Evolutionary conservation across 2,888 invertebrate species (phyloP).

Genomic region (Volucella inanis): DNA sequence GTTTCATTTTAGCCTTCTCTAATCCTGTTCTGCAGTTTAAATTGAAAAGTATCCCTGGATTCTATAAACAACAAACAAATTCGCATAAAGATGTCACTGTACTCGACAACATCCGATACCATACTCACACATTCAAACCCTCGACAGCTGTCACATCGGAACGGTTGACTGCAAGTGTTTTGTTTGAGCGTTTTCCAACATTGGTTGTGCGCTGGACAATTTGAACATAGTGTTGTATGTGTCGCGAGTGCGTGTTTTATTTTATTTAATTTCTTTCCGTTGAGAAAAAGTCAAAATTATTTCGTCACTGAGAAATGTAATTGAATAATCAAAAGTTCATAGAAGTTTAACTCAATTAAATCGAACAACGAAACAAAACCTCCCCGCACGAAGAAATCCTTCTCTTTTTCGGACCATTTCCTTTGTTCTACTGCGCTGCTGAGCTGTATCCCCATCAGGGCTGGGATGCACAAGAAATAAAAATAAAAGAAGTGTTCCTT

Average conservation of each 20-base stretch:
- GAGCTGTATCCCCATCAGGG: conserved; percentile 35
- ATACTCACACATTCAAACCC: not conserved
- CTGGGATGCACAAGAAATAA: conserved; percentile 23
- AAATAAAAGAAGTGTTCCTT: conserved; percentile 11
- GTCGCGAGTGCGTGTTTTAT: conserved; percentile 30
- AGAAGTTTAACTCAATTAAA: conserved; percentile 23
- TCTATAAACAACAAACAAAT: not conserved
- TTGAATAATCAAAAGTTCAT: conserved; percentile 22
- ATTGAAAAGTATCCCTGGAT: not conserved
- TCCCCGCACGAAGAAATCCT: conserved; percentile 6
- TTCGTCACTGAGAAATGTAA: conserved; percentile 42
- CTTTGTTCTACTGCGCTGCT: conserved; percentile 63
- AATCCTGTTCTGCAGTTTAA: no score
- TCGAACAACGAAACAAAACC: conserved; percentile 32
- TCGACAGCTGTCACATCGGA: conserved; percentile 48
- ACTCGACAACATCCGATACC: not conserved
- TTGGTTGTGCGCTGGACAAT: conserved; percentile 65
- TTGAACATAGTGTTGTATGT: conserved; percentile 55
- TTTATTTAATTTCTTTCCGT: conserved; percentile 10
- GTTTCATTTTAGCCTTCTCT: no score
- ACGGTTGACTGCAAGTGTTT: conserved; percentile 54
- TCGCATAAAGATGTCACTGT: not conserved
- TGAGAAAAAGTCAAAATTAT: conserved; percentile 5
- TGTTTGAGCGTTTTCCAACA: conserved; percentile 27
- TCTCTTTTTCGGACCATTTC: conserved; percentile 46